phyloP scores from a whole-genome alignment of 1,140 invertebrate species.

The Semibalanus balanoides region DNA sequence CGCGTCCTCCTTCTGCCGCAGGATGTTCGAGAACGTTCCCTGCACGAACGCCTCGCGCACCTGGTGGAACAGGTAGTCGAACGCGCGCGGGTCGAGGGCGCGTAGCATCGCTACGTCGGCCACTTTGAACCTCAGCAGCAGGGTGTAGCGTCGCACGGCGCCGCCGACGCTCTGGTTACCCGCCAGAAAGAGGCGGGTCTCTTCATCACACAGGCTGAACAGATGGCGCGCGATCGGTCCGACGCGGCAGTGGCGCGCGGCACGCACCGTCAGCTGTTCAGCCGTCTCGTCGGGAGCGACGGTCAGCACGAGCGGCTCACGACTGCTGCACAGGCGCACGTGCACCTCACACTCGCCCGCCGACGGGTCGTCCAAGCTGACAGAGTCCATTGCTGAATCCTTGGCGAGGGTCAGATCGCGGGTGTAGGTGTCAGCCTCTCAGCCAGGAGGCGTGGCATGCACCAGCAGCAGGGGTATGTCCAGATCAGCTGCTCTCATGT shows the following conservation, averaged over 20 bases:
- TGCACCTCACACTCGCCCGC: background rate
- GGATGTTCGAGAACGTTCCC: constrained; percentile 58
- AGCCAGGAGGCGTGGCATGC: too few species aligned
- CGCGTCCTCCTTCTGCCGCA: constrained; percentile 55
- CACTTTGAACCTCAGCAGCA: constrained; percentile 49
- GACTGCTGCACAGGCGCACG: background rate
- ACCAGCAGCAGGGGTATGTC: too few species aligned
- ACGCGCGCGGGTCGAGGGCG: constrained; percentile 51
- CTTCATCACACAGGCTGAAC: background rate
- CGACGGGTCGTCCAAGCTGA: too few species aligned
- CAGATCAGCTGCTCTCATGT: too few species aligned
- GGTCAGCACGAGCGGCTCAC: background rate
- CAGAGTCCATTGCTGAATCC: background rate
- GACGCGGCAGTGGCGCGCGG: background rate
- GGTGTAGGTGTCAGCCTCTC: too few species aligned
- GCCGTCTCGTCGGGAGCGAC: background rate
- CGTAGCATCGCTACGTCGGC: constrained; percentile 45
- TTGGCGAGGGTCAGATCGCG: too few species aligned
- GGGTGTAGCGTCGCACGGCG: background rate
- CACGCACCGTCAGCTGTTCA: background rate
- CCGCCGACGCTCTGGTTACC: background rate
- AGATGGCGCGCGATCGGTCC: background rate
- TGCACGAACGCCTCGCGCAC: constrained; percentile 58
- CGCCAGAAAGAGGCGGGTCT: background rate
- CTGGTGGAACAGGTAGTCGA: constrained; percentile 75